Conservation (phyloP, 2,113 vertebrate species). For the Lampris incognitus region DNA sequence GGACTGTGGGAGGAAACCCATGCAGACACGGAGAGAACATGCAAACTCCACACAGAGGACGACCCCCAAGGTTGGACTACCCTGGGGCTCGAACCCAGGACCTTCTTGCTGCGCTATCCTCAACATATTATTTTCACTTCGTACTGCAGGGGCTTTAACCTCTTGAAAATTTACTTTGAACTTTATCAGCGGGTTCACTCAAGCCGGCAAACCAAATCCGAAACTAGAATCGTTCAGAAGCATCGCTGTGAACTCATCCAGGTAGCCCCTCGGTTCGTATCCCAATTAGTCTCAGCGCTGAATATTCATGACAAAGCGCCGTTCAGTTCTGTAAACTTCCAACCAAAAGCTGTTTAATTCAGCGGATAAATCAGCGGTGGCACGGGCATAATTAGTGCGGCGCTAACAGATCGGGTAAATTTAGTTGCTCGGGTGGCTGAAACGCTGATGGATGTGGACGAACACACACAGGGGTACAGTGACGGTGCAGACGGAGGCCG, state of each 20-base stretch:
- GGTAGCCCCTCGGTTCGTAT: slow-evolving; percentile 64
- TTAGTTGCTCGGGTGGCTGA: slow-evolving; percentile 28
- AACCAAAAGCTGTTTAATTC: slow-evolving; percentile 69
- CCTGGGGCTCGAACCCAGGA: too few species aligned
- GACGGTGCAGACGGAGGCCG: background rate
- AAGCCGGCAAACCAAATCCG: slow-evolving; percentile 53
- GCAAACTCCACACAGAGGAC: too few species aligned
- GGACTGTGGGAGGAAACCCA: too few species aligned
- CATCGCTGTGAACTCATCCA: slow-evolving; percentile 37
- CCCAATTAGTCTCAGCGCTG: slow-evolving; percentile 66
- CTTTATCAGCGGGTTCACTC: slow-evolving; percentile 50
- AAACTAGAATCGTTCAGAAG: slow-evolving; percentile 49
- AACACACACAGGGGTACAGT: slow-evolving; percentile 24
- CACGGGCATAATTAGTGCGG: slow-evolving; percentile 50
- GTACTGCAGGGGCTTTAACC: slow-evolving; percentile 18
- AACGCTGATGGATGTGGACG: slow-evolving; percentile 27
- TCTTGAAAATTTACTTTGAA: slow-evolving; percentile 39
- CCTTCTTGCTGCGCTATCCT: too few species aligned
- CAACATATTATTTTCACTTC: slow-evolving; percentile 19
- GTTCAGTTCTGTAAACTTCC: slow-evolving; percentile 54
- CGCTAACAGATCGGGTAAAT: slow-evolving; percentile 41
- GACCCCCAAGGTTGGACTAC: too few species aligned
- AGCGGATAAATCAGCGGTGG: slow-evolving; percentile 61
- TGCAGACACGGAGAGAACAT: too few species aligned
- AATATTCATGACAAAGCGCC: slow-evolving; percentile 51